Base-by-base conservation (phyloP, 2,888 invertebrate genomes). In the Hipparchia semele region DNA sequence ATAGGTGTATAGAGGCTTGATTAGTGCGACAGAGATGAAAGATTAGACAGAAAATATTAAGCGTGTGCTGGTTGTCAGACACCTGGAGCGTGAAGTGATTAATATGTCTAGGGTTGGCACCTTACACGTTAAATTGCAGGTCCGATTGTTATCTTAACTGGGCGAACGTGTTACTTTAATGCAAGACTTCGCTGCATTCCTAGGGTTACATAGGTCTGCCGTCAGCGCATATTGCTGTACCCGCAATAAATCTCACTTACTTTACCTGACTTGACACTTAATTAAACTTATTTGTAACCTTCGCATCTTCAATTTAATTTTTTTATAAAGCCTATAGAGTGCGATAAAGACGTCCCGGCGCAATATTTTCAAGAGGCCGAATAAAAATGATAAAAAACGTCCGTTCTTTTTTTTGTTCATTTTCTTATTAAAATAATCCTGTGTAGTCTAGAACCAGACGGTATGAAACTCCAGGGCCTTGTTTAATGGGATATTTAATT, bases 81-180 rank as follows among this genome's bases (percentile, higher is more conserved):
- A 75, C 75, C 74, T 73, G 75, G 75, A 79, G 78, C 78, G 79
- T 79, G 75, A 79, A 78, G 77, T 75, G 75, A 77, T 77, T 77
- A 77, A 77, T 77, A 74, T 74, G 73, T 71, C 70, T 73, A 76
- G 74, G 76, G 76, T 71, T 76, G 74, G 72, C 74, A 68, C 76
- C 56, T 73, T 53, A 46, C 62, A 58, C 61, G 51, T 65, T 66
- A 62, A 59, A 62, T 72, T 68, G 49, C 51, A 13, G 61, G 51
- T 69, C 61, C 12, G 69, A 61, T 67, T 46, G 56, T 56, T 64
- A 70, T 70, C 54, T 54, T 39, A 62, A 46, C 70, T 46, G 10
- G 53, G 53, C 23, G 53, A 60, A 60, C 12, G 13, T 51, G 9
- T 68, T 59, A 49, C 49, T 69, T 69, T 61, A 49, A 61, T 10